Percentiles rank a stretch among this genome's conserved stretches.
phyloP scores from a whole-genome alignment of 1,140 invertebrate species.

The Halotydeus destructor region DNA sequence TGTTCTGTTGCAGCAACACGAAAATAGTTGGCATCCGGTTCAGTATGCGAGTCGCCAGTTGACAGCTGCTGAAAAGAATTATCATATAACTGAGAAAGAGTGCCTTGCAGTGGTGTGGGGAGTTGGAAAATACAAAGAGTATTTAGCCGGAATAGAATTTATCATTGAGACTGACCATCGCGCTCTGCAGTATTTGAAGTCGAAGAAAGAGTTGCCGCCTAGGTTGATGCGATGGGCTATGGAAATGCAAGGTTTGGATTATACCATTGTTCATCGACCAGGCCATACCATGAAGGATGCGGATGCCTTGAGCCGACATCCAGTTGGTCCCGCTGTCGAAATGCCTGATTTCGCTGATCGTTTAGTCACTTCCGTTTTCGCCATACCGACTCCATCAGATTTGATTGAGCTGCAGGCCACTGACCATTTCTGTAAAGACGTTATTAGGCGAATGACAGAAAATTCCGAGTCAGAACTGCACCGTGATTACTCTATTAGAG shows the following conservation, averaged over 20 bases:
- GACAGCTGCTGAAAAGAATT: slow-evolving; percentile 26
- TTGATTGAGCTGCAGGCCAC: too few relatives aligned
- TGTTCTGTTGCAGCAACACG: background rate
- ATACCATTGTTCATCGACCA: slow-evolving; percentile 11
- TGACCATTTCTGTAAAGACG: too few relatives aligned
- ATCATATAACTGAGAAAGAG: slow-evolving; percentile 28
- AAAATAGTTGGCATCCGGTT: slow-evolving; percentile 14
- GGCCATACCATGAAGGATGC: slow-evolving; percentile 4
- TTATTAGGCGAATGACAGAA: too few relatives aligned
- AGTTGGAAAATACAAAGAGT: background rate
- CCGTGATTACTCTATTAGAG: too few relatives aligned
- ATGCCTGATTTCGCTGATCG: too few relatives aligned
- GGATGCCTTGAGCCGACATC: slow-evolving; percentile 1
- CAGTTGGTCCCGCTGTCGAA: too few relatives aligned
- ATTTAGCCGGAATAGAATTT: slow-evolving; percentile 2
- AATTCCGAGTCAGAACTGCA: too few relatives aligned
- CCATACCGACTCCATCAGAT: too few relatives aligned
- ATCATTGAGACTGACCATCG: background rate
- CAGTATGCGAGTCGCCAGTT: slow-evolving; percentile 21
- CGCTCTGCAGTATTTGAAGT: background rate
- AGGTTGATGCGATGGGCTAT: slow-evolving; percentile 15
- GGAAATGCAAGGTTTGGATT: slow-evolving; percentile 15
- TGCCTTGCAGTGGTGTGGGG: slow-evolving; percentile 25
- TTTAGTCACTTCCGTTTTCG: too few relatives aligned
- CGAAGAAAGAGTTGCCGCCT: background rate